Evolutionary conservation across 2,888 invertebrate species (phyloP).

Genomic region (Caenorhabditis wallacei): DNA sequence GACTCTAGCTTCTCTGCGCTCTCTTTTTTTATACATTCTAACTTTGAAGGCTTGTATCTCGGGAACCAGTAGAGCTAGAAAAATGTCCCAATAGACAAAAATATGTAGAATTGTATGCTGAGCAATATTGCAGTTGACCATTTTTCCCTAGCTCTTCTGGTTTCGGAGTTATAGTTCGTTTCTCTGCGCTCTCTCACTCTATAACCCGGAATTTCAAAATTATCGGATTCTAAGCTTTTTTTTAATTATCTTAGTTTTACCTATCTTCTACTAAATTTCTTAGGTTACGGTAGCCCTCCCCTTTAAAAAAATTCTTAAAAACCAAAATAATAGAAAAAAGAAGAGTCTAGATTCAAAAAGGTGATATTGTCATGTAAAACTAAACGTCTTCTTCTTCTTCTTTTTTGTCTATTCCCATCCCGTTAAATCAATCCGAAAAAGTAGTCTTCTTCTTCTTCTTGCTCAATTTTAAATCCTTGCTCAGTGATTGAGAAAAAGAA

Average conservation of each 20-base stretch:
- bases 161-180: too few species aligned
- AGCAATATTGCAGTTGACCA: too few species aligned
- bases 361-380: constrained; percentile 4
- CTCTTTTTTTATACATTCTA: too few species aligned
- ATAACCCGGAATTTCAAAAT: too few species aligned
- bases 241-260: not conserved
- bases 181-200: too few species aligned
- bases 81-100: too few species aligned
- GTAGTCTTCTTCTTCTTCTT: not conserved
- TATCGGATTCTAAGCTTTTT: not conserved
- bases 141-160: too few species aligned
- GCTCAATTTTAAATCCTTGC: constrained; percentile 35
- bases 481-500: constrained; percentile 18
- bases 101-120: too few species aligned
- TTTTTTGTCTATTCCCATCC: not conserved
- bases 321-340: not conserved
- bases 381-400: not conserved
- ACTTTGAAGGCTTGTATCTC: too few species aligned
- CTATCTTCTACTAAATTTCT: not conserved
- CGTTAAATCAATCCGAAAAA: not conserved
- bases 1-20: too few species aligned
- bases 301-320: not conserved
- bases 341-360: not conserved
- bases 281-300: not conserved
- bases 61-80: too few species aligned